Percentiles rank a stretch among this genome's conserved stretches.
These are phyloP conservation scores for Pachycephus smyrnensis DNA, from an alignment of 2,888 invertebrate species.

Conservation along the genomic window DNA sequence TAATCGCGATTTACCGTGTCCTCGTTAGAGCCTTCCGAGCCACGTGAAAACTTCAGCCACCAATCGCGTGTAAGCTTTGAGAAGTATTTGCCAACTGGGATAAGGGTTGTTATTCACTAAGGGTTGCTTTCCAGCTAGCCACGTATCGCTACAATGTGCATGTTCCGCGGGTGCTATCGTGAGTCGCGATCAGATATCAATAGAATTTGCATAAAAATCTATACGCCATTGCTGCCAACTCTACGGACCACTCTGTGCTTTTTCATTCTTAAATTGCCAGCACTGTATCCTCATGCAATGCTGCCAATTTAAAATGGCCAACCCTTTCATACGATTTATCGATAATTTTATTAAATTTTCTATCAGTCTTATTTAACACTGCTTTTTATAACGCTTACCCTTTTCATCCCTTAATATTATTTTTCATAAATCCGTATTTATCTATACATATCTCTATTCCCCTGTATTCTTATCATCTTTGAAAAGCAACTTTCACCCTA, in stretches of 20 bases:
- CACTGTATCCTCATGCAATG: background rate
- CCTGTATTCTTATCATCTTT: background rate
- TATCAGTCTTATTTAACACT: background rate
- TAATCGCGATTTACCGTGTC: conserved; percentile 33
- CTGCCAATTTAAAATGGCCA: background rate
- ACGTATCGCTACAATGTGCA: conserved; percentile 47
- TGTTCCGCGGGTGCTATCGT: conserved; percentile 51
- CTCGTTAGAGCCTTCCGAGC: conserved; percentile 27
- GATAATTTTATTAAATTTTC: background rate
- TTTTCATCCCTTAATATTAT: background rate
- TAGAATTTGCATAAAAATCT: conserved; percentile 66
- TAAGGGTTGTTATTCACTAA: conserved; percentile 15
- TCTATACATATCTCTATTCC: background rate
- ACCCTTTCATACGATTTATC: background rate
- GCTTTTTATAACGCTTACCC: no score
- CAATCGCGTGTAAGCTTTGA: conserved; percentile 8
- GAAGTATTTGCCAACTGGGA: conserved; percentile 2
- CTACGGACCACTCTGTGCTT: conserved; percentile 35
- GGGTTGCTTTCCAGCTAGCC: conserved; percentile 42
- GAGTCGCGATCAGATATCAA: conserved; percentile 61
- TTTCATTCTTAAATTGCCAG: conserved; percentile 27
- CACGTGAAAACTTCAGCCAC: background rate
- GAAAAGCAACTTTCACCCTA: background rate
- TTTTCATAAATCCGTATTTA: background rate
- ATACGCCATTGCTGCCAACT: conserved; percentile 48